Evolutionary conservation across 2,797 vertebrate species (phyloP).

Genomic region (Carduelis carduelis): DNA sequence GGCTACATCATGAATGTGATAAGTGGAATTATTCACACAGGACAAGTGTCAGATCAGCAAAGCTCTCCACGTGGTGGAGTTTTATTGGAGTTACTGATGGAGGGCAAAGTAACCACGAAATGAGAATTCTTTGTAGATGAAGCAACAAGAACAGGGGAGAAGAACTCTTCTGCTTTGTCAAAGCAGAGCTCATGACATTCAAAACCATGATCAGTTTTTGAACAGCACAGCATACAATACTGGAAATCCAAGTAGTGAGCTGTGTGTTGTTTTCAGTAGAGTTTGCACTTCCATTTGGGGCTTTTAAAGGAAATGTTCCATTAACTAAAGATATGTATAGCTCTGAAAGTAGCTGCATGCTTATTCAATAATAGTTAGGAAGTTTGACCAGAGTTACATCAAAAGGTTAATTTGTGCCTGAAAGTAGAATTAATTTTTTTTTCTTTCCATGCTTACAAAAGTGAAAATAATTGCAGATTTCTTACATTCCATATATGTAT

Average conservation of each 20-base stretch:
- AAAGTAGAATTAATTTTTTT: not conserved
- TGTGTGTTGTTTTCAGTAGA: not conserved
- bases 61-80: not conserved
- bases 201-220: not conserved
- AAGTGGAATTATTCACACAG: not conserved
- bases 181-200: not conserved
- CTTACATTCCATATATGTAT: not conserved
- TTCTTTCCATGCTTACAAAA: not conserved
- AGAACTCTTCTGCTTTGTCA: not conserved
- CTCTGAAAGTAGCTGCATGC: not conserved
- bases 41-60: not conserved
- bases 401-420: not conserved
- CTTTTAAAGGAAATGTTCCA: not conserved
- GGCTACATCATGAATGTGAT: not conserved
- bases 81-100: not conserved
- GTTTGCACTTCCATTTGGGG: not conserved
- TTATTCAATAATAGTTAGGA: not conserved
- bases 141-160: not conserved
- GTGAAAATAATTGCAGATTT: not conserved
- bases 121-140: not conserved
- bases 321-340: not conserved
- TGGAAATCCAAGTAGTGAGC: not conserved
- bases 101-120: not conserved
- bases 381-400: not conserved
- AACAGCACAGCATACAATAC: not conserved